A percentile compares a stretch with the other conserved stretches of the same genome.
These are phyloP conservation scores for Oceanites oceanicus DNA, from an alignment of 2,113 vertebrate species.

Conservation along the genomic window DNA sequence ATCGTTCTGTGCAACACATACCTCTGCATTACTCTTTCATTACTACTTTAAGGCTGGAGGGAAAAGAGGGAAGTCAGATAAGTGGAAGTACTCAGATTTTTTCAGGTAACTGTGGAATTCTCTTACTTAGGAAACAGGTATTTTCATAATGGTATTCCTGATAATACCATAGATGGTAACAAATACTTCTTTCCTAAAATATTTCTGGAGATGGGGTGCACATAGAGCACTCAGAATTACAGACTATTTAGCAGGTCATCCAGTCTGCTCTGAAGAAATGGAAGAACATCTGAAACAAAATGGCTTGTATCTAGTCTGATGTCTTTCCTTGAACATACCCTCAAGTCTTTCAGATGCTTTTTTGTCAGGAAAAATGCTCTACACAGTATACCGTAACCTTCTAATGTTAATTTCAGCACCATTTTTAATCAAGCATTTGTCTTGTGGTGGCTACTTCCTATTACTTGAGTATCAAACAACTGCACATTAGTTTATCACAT, in stretches of 20 bases:
- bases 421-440: neutral
- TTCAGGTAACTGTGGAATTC: neutral
- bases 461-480: neutral
- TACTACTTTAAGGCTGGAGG: neutral
- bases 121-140: neutral
- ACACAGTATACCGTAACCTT: neutral
- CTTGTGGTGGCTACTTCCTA: neutral
- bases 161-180: neutral
- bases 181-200: neutral
- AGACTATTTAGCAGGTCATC: neutral
- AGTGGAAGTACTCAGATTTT: neutral
- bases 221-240: neutral
- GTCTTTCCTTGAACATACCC: neutral
- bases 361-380: neutral
- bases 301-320: neutral
- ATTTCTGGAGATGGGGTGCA: neutral
- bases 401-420: neutral
- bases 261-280: neutral
- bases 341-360: neutral
- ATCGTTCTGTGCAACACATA: fast-evolving
- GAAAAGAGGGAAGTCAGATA: neutral
- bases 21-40: neutral
- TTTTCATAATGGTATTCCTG: neutral
- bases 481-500: neutral
- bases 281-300: neutral